Percentiles rank a stretch among this genome's conserved stretches.
Evolutionary conservation across 2,113 vertebrate genomes (phyloP).

Genomic region (Eolophus roseicapilla): DNA sequence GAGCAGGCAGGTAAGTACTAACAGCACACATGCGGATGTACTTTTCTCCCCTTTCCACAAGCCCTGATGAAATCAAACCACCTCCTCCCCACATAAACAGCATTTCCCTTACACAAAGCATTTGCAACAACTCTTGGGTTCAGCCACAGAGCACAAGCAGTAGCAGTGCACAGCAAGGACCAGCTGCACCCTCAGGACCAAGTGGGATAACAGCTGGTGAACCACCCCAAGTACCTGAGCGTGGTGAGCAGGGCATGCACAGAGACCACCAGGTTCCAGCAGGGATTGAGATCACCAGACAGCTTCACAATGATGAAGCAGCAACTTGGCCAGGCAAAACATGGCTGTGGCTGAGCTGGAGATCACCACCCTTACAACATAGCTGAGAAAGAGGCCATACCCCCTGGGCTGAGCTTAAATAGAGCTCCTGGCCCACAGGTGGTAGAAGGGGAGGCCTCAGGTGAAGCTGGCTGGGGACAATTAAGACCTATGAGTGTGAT

Average conservation of each 20-base stretch:
- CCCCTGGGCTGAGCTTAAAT: background rate
- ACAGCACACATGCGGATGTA: fast-evolving
- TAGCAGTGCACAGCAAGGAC: fast-evolving
- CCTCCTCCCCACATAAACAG: background rate
- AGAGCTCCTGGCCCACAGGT: background rate
- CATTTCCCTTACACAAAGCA: background rate
- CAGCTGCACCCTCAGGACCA: background rate
- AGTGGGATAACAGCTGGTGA: fast-evolving
- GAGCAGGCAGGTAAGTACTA: background rate
- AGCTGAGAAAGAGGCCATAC: fast-evolving
- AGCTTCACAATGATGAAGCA: fast-evolving
- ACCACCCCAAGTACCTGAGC: background rate
- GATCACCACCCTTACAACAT: fast-evolving
- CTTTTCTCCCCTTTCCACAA: background rate
- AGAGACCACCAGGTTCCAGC: background rate
- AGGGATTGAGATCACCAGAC: background rate
- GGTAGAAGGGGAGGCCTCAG: background rate
- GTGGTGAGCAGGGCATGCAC: fast-evolving
- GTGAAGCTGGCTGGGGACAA: background rate
- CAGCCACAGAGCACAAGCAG: background rate
- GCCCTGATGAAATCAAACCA: background rate
- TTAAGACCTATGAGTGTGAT: background rate
- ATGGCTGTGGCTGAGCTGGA: fast-evolving
- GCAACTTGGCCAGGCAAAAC: fast-evolving
- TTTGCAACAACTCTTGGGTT: background rate